phyloP scores from a whole-genome alignment of 1,140 invertebrate species.

The Drosophila busckii region DNA sequence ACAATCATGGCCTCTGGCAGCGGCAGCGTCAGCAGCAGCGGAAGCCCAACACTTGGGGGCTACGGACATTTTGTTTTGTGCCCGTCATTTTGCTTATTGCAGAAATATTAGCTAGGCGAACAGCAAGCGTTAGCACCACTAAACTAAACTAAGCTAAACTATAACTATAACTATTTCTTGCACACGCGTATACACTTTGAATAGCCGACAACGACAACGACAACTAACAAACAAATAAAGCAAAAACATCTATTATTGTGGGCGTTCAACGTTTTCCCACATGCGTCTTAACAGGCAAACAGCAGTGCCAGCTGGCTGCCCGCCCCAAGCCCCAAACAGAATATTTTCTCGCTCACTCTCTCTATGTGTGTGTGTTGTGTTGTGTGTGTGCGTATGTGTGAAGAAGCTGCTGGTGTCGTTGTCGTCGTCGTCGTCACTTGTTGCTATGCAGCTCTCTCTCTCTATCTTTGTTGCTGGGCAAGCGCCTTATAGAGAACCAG shows the following conservation, averaged over 20 bases:
- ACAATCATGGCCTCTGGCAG: conserved; percentile 37
- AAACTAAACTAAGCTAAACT: conserved; percentile 20
- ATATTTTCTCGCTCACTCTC: conserved; percentile 1
- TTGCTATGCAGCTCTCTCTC: too few species aligned
- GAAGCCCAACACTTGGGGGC: conserved; percentile 29
- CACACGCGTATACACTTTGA: conserved; percentile 31
- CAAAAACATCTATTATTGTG: conserved; percentile 73
- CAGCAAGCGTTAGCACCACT: conserved; percentile 37
- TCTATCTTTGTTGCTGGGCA: too few species aligned
- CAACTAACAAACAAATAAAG: conserved; percentile 43
- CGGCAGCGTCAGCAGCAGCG: conserved; percentile 50
- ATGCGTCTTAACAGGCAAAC: conserved; percentile 71
- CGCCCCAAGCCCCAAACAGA: conserved; percentile 22
- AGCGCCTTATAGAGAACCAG: too few species aligned
- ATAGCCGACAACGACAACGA: background rate
- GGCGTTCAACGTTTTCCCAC: conserved; percentile 78
- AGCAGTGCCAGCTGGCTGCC: conserved; percentile 31
- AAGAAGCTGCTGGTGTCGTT: conserved; percentile 60
- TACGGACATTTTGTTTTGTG: conserved; percentile 79
- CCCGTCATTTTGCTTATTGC: conserved; percentile 79
- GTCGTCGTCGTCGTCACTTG: too few species aligned
- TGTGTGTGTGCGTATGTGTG: conserved; percentile 14
- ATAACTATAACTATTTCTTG: conserved; percentile 42
- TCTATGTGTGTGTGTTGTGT: conserved; percentile 3
- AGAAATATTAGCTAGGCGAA: conserved; percentile 58